These are phyloP conservation scores for Pachycephus smyrnensis DNA, from an alignment of 2,888 invertebrate genomes.

Conservation along the genomic window DNA sequence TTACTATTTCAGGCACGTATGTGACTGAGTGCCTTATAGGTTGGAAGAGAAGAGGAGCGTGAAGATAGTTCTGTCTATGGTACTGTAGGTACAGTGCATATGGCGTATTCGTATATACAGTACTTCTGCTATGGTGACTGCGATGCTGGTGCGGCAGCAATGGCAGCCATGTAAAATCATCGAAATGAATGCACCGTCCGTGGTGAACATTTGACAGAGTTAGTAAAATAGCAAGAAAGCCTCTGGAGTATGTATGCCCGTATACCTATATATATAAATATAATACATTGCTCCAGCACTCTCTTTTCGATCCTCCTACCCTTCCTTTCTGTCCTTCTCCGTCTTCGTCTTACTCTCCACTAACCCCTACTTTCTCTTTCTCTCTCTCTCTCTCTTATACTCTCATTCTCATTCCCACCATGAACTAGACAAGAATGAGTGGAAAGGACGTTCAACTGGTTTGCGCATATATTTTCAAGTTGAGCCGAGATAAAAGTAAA, in stretches of 20 bases:
- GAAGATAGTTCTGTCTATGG: neutral
- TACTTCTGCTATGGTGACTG: conserved; percentile 2
- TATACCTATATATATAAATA: neutral
- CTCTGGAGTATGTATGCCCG: neutral
- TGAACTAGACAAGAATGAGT: neutral
- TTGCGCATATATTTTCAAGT: neutral
- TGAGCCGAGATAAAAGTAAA: neutral
- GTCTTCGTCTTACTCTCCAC: neutral
- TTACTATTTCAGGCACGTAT: conserved; percentile 56
- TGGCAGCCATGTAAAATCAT: neutral
- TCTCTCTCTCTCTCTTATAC: conserved; percentile 9
- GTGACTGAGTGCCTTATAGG: conserved; percentile 48
- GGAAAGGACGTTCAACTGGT: neutral
- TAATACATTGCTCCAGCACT: neutral
- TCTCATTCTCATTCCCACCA: neutral
- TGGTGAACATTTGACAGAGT: neutral
- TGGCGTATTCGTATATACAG: conserved; percentile 8
- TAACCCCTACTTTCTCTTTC: conserved; percentile 18
- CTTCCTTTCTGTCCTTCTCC: neutral
- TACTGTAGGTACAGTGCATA: neutral
- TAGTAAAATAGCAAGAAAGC: neutral
- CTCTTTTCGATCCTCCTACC: neutral
- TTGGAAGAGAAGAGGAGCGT: neutral
- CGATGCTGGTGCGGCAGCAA: neutral
- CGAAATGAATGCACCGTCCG: conserved; percentile 4